Base-by-base conservation (phyloP, 2,113 vertebrate genomes). In the Anthoscopus minutus region DNA sequence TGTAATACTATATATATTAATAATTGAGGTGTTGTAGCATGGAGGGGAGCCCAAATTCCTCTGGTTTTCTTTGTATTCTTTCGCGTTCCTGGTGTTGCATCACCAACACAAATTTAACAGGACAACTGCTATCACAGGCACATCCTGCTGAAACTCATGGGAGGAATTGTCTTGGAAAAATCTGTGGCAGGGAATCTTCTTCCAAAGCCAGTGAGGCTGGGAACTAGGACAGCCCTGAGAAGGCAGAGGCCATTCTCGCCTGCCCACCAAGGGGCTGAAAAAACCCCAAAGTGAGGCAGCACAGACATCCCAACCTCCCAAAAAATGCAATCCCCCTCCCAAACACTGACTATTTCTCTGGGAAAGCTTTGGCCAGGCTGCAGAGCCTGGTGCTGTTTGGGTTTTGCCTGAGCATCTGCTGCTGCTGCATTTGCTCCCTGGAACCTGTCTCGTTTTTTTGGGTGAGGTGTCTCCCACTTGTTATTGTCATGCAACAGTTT, bases 401-500 rank as follows among this genome's bases (percentile, higher is more conserved):
- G 2, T 60, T 89, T 73, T 21, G 9, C 61, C 44, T 9, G 40
- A 57, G 72, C 89, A 51, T 42, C 80, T 64, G 77, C 70, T 76
- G 19, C 86, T 80, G 79, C 33, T n/a, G 0, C 47, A 88, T 28
- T 28, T 17, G 35, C 85, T 81, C 47, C 0, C 48, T 15, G 42
- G 31, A 92, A 73, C 20, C 62, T 45, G 37, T 37, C 31, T n/a
- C 11, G 0, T 40, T 60, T 83, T 61, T 84, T 64, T 20, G 28
- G n/a, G 70, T 19, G 82, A 51, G 40, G 82, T 56, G 57, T 84
- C 91, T 93, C 88, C 91, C 82, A 56, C 94, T 89, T 76, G 74
- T 80, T 92, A 28, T 48, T 38, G 79, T 88, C 70, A 79, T 3
- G 74, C 94, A 95, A 93, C 94, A 94, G 94, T 93, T 90, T 88